These are phyloP conservation scores for Pyrrhia umbra DNA, from an alignment of 2,888 invertebrate genomes.

Conservation along the genomic window DNA sequence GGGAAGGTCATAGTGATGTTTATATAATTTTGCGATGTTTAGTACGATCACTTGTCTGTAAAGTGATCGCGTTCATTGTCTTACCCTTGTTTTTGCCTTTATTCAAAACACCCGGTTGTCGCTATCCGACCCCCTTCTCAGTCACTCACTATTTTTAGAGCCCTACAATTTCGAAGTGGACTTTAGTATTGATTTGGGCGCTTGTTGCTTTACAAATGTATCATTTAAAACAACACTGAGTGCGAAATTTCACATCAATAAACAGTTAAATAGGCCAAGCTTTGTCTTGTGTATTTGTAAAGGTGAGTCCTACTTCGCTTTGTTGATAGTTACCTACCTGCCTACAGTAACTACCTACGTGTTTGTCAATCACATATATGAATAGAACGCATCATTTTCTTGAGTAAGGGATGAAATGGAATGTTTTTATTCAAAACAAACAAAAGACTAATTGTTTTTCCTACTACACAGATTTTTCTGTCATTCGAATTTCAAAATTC, in stretches of 20 bases:
- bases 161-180: constrained; percentile 66
- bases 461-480: background rate
- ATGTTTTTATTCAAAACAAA: constrained; percentile 19
- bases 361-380: constrained; percentile 11
- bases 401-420: constrained; percentile 38
- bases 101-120: constrained; percentile 67
- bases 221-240: constrained; percentile 42
- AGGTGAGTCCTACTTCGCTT: constrained; percentile 36
- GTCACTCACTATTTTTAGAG: constrained; percentile 75
- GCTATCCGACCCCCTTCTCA: constrained; percentile 69
- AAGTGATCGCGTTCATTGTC: constrained; percentile 72
- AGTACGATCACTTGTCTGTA: constrained; percentile 63
- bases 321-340: constrained; percentile 3
- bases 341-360: background rate
- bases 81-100: constrained; percentile 70
- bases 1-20: constrained; percentile 83
- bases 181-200: constrained; percentile 69
- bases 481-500: background rate
- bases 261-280: constrained; percentile 36
- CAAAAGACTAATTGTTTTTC: constrained; percentile 11
- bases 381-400: constrained; percentile 22
- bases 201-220: constrained; percentile 53
- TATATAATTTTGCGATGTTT: constrained; percentile 78
- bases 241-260: constrained; percentile 27
- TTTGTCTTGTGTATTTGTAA: constrained; percentile 14